These are phyloP conservation scores for Pemphigus obesinymphae DNA, from an alignment of 1,140 invertebrate species.

Conservation along the genomic window DNA sequence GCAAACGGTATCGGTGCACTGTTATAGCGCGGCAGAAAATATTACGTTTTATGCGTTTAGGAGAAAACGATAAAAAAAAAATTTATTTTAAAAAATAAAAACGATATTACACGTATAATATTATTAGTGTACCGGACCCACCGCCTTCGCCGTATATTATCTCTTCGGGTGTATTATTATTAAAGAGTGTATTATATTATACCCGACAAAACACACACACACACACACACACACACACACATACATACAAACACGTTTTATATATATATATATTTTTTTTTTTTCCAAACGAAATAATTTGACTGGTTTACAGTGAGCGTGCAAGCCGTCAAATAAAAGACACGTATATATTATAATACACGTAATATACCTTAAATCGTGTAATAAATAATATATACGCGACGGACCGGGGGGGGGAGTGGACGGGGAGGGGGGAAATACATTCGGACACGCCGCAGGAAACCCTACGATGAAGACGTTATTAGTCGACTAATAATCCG, in stretches of 20 bases:
- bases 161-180: too few relatives aligned
- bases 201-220: background rate
- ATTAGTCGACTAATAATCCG: slow-evolving; percentile 40
- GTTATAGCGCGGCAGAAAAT: too few relatives aligned
- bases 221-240: background rate
- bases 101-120: background rate
- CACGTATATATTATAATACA: background rate
- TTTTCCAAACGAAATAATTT: slow-evolving; percentile 14
- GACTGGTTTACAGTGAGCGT: slow-evolving; percentile 15
- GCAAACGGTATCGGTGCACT: too few relatives aligned
- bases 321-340: slow-evolving; percentile 27
- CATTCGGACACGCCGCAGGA: slow-evolving; percentile 22
- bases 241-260: slow-evolving; percentile 6
- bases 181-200: background rate
- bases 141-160: too few relatives aligned
- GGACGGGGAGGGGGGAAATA: background rate
- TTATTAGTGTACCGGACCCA: background rate
- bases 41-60: too few relatives aligned
- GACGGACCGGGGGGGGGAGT: background rate
- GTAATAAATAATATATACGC: slow-evolving; percentile 30
- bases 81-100: too few relatives aligned
- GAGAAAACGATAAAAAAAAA: too few relatives aligned
- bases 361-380: slow-evolving; percentile 14
- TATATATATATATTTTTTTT: too few relatives aligned
- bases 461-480: slow-evolving; percentile 25